These are phyloP conservation scores for Melinaea marsaeus DNA, from an alignment of 2,888 invertebrate genomes.

Conservation along the genomic window DNA sequence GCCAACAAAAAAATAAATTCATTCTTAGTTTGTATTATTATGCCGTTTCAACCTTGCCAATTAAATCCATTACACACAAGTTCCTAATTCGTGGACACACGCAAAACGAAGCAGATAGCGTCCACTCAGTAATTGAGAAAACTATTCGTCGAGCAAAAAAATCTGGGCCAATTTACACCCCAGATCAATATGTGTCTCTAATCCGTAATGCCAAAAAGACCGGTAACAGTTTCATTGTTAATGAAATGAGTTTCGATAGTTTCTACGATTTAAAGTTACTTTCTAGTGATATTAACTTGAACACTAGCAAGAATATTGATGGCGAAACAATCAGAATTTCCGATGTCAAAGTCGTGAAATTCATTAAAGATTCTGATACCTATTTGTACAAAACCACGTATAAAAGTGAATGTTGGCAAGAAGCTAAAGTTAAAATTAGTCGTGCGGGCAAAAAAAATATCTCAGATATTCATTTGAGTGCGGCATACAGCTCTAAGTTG, in stretches of 20 bases:
- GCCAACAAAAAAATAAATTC: slow-evolving; percentile 26
- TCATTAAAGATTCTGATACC: slow-evolving; percentile 27
- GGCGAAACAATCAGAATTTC: slow-evolving; percentile 22
- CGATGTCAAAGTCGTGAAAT: slow-evolving; percentile 28
- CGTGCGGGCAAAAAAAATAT: slow-evolving; percentile 26
- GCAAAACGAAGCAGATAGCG: slow-evolving; percentile 30
- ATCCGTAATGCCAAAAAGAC: slow-evolving; percentile 29
- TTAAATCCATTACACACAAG: slow-evolving; percentile 32
- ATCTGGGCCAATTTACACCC: slow-evolving; percentile 32
- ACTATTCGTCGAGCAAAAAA: slow-evolving; percentile 31
- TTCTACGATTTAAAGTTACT: slow-evolving; percentile 29
- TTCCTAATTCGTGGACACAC: slow-evolving; percentile 31
- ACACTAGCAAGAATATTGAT: slow-evolving; percentile 21
- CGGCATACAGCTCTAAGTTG: slow-evolving; percentile 19
- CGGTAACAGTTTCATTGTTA: slow-evolving; percentile 27
- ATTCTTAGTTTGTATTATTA: slow-evolving; percentile 24
- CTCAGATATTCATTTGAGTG: slow-evolving; percentile 22
- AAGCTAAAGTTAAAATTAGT: slow-evolving; percentile 25
- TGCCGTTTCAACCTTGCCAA: slow-evolving; percentile 21
- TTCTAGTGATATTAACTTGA: slow-evolving; percentile 24
- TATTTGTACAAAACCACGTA: slow-evolving; percentile 28
- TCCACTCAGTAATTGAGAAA: slow-evolving; percentile 33
- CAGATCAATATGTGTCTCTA: slow-evolving; percentile 31
- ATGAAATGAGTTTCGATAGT: slow-evolving; percentile 27
- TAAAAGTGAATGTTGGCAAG: slow-evolving; percentile 24